Base-by-base conservation (phyloP, 2,797 vertebrate genomes). In the Pangasius macronema region DNA sequence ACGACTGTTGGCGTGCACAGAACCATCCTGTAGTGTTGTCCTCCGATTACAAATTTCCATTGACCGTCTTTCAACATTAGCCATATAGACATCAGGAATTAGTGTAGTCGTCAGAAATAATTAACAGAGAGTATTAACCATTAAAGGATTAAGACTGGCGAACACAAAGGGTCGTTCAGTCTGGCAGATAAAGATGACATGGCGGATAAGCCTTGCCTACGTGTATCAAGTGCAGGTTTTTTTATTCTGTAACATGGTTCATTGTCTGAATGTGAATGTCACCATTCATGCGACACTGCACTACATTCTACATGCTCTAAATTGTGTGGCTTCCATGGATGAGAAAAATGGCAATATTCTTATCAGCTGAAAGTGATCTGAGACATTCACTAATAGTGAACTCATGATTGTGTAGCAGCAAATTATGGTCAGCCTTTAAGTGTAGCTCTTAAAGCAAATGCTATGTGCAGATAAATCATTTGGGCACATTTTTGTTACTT, bases 81-180 rank as follows among this genome's bases (percentile, higher is more conserved):
- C 87, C 84, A 57, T 61, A 67, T n/a, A 83, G 82, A 75, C 80
- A 90, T 84, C 73, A 80, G 70, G 81, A 89, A 68, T 77, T 53
- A 82, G 82, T 84, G 39, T 30, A 53, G 57, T 55, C 59, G 30
- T 65, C 68, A 57, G 87, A 83, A 91, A 89, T 91, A 53, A 91
- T 91, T 89, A 89, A 91, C 89, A 88, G 88, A 72, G 83, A 88
- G 77, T 63, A 87, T 91, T 90, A 89, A 87, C 87, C 68, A 87
- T 91, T 89, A 90, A 87, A 90, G 83, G 87, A 91, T 88, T 73
- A 89, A 85, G 87, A 49, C 70, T 65, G 61, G n/a, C 24, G 83
- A 77, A 88, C 83, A 91, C 88, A 90, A 82, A 89, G 90, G 55
- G 55, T 86, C 87, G 65, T 91, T 89, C 88, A 88, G 86, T 85